Conservation (phyloP, 2,888 invertebrate genomes). For the Gandaritis pyraliata region DNA sequence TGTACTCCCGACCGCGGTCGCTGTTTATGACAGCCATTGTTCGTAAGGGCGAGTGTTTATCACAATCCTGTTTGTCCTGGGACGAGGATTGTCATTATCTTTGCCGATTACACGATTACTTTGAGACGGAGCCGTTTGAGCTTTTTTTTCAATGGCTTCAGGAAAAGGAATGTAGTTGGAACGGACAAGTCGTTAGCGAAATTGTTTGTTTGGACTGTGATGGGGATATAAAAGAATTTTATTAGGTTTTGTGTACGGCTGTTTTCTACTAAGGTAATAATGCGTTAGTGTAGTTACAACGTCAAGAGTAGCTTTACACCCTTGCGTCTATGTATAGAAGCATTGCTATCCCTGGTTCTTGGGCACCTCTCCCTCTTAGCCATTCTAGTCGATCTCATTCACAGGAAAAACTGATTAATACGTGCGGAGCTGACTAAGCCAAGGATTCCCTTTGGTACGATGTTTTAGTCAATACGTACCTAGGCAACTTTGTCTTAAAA, state of each 20-base stretch:
- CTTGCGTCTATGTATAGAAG: too few species aligned
- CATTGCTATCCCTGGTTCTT: too few species aligned
- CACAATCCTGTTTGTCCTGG: constrained; percentile 35
- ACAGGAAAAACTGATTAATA: too few species aligned
- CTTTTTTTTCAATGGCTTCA: constrained; percentile 21
- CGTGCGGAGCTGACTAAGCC: too few species aligned
- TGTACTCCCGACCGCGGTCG: constrained; percentile 15
- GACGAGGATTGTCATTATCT: constrained; percentile 42
- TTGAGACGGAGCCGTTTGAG: constrained; percentile 22
- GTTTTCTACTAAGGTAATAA: too few species aligned
- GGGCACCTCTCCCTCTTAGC: too few species aligned
- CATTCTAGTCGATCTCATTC: too few species aligned
- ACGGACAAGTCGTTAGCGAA: constrained; percentile 11
- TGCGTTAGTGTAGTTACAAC: too few species aligned
- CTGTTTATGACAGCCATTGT: constrained; percentile 40
- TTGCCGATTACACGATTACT: constrained; percentile 40
- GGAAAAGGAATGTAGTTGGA: constrained; percentile 9
- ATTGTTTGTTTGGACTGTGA: constrained; percentile 4
- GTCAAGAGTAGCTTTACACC: too few species aligned
- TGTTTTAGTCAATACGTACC: too few species aligned
- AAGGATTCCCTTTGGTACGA: too few species aligned
- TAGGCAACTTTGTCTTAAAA: too few species aligned
- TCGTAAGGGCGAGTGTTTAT: constrained; percentile 42
- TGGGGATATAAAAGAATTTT: background rate
- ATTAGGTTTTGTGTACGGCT: background rate